Evolutionary conservation across 2,797 vertebrate genomes (phyloP), one percentile per base, ranked within the genome.

Genomic region (Mionectes olivaceus): DNA sequence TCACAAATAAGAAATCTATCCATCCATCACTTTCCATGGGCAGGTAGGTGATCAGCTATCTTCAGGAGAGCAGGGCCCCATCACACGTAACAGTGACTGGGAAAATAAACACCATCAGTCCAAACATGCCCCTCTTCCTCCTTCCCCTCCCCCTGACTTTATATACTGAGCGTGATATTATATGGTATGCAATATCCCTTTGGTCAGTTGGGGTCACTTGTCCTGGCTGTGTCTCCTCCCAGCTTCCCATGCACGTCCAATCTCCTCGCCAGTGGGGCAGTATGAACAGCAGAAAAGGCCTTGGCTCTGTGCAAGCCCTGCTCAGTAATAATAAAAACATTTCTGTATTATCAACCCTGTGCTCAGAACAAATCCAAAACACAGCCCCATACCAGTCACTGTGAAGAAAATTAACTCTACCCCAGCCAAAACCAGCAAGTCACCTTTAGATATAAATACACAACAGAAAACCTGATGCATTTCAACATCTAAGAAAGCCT

Each of bases 401-500:
- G 12, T 11, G 25, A 47, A 46, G 27, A 59, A 71, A 78, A 71
- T 41, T 59, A 59, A 53, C 52, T 32, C 33, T 12, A 24, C 2
- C 19, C 7, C 1, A 1, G 25, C 19, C 52, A 78, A 73, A 78
- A 71, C 9, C 46, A 35, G 52, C 32, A 78, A 10, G 13, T 44
- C 33, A 60, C 74, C 92, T 88, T 90, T 81, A 86, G 60, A 37
- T 2, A 56, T 17, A 96, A 91, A 73, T 17, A 8, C 27, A 70
- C 55, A 94, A 61, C 23, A 39, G 60, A 90, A 92, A 95, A 64
- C 24, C 41, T 60, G 23, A 35, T 22, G 7, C 33, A 85, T 94
- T 97, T 95, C 69, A 71, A 52, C 82, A 71, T 43, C 57, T 83
- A 76, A 93, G 65, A 64, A 91, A 86, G 41, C 19, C 53, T 67